These are phyloP conservation scores for Lagopus muta DNA, from an alignment of 2,113 vertebrate species.

Conservation along the genomic window DNA sequence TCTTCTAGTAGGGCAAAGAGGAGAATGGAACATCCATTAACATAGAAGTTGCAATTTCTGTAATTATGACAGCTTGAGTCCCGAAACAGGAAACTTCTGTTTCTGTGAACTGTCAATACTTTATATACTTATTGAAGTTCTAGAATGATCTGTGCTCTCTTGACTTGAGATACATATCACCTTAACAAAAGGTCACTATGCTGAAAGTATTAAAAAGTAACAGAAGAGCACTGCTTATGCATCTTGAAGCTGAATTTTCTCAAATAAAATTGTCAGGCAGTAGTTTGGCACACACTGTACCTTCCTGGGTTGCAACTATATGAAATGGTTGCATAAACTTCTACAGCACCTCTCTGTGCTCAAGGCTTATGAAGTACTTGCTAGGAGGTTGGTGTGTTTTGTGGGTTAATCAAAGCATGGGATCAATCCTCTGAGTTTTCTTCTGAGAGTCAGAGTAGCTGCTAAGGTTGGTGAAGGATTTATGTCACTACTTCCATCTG, in stretches of 20 bases:
- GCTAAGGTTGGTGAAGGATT: neutral
- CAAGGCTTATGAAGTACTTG: neutral
- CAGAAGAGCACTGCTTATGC: neutral
- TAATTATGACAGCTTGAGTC: neutral
- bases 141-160: neutral
- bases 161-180: neutral
- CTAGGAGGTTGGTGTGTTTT: neutral
- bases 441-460: neutral
- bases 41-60: neutral
- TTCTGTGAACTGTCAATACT: neutral
- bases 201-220: neutral
- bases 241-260: neutral
- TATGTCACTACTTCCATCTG: neutral
- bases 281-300: neutral
- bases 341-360: neutral
- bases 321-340: neutral
- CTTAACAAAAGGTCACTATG: neutral
- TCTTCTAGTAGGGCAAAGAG: neutral
- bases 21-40: neutral
- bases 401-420: neutral
- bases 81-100: neutral
- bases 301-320: rapidly evolving
- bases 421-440: neutral
- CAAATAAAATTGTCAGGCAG: neutral
- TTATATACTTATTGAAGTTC: neutral